Percentiles rank a stretch among this genome's conserved stretches.
phyloP scores from a whole-genome alignment of 2,113 vertebrate genomes.

The Oreochromis tanganicae region DNA sequence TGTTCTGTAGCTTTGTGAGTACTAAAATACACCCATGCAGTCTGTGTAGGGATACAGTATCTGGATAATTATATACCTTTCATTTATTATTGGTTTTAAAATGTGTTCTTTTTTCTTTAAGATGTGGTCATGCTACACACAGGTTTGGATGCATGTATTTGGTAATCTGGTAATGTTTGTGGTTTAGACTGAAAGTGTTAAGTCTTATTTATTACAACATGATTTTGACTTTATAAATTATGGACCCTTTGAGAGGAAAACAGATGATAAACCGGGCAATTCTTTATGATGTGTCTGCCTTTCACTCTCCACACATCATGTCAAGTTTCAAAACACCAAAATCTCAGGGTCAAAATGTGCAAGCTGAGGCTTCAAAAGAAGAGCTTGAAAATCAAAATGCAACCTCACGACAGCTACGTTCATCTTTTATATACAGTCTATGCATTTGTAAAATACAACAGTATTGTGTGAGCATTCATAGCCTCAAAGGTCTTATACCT shows the following conservation, averaged over 20 bases:
- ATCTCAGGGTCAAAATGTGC: not conserved
- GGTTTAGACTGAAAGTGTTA: not conserved
- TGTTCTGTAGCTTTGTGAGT: not conserved
- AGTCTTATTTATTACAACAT: not conserved
- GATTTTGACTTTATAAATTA: not conserved
- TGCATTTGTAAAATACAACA: not conserved
- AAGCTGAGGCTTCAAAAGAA: not conserved
- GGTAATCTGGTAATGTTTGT: not conserved
- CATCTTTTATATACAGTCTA: not conserved
- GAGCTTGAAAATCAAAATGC: not conserved
- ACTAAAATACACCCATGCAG: not conserved
- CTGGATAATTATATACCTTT: not conserved
- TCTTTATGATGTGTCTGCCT: fast-evolving
- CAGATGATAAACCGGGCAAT: not conserved
- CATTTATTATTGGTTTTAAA: not conserved
- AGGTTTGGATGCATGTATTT: not conserved
- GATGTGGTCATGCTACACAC: not conserved
- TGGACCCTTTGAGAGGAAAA: not conserved
- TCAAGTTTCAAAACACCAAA: not conserved
- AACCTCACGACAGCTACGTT: fast-evolving
- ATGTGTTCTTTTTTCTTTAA: not conserved
- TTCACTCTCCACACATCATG: not conserved
- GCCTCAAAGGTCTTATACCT: not conserved
- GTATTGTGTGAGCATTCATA: not conserved
- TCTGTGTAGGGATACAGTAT: not conserved